Evolutionary conservation across 2,888 invertebrate genomes (phyloP).

Genomic region (Thysanoteuthis rhombus): DNA sequence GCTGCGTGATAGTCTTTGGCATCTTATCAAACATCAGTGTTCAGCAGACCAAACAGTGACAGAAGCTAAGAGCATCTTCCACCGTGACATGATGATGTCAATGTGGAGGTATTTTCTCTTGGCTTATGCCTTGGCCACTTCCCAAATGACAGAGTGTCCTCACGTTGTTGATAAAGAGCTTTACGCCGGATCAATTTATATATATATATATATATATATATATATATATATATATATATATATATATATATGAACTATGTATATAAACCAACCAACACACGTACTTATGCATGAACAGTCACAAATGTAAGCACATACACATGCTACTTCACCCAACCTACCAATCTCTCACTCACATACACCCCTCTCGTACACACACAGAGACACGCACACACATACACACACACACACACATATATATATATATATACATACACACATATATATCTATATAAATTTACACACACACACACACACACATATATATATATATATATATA

Average conservation of each 20-base stretch:
- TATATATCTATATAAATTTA: too few species aligned
- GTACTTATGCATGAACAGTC: too few species aligned
- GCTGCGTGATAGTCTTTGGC: not conserved
- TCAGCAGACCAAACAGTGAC: not conserved
- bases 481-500: too few species aligned
- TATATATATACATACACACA: not conserved
- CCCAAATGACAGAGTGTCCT: not conserved
- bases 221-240: too few species aligned
- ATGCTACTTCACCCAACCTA: too few species aligned
- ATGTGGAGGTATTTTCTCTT: not conserved
- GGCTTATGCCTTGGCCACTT: not conserved
- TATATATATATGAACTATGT: too few species aligned
- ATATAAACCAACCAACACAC: not conserved
- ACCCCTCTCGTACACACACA: too few species aligned
- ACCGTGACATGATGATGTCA: not conserved
- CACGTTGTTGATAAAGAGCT: not conserved
- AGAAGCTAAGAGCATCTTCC: not conserved
- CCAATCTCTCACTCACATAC: too few species aligned
- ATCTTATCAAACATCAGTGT: slow-evolving; percentile 1
- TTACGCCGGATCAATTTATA: not conserved
- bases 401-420: not conserved
- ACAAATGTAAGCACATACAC: too few species aligned
- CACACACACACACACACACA: too few species aligned
- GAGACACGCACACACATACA: not conserved
- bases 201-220: too few species aligned